Percentiles rank a stretch among this genome's conserved stretches.
phyloP scores from a whole-genome alignment of 2,888 invertebrate species.

The Opisthograptis luteolata region DNA sequence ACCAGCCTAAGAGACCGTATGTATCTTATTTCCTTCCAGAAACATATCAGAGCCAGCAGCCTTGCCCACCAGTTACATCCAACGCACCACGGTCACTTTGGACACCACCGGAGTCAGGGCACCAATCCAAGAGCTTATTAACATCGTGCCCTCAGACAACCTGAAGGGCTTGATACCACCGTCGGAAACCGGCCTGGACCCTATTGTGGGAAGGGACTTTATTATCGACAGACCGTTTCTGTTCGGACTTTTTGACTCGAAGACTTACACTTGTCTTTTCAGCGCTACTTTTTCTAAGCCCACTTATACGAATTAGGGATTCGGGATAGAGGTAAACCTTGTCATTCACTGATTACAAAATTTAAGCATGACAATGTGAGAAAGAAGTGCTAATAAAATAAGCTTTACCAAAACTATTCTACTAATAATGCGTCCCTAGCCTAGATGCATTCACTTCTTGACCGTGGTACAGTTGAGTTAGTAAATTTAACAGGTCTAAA shows the following conservation, averaged over 20 bases:
- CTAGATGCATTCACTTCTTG: too few species aligned
- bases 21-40: slow-evolving; percentile 25
- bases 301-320: slow-evolving; percentile 16
- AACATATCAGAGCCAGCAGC: slow-evolving; percentile 39
- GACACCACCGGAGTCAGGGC: slow-evolving; percentile 36
- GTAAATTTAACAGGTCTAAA: too few species aligned
- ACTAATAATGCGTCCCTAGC: too few species aligned
- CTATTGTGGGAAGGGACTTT: slow-evolving; percentile 41
- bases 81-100: slow-evolving; percentile 39
- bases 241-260: slow-evolving; percentile 45
- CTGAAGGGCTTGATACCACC: background rate
- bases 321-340: too few species aligned
- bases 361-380: too few species aligned
- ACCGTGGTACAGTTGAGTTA: too few species aligned
- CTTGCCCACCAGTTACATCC: slow-evolving; percentile 37
- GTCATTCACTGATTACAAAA: too few species aligned
- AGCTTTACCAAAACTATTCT: too few species aligned
- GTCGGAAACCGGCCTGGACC: slow-evolving; percentile 34
- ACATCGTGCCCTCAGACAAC: slow-evolving; percentile 9
- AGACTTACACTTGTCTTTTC: slow-evolving; percentile 41
- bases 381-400: too few species aligned
- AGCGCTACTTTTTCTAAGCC: slow-evolving; percentile 43
- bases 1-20: too few species aligned
- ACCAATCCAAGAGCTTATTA: slow-evolving; percentile 19
- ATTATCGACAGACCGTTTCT: slow-evolving; percentile 49